Evolutionary conservation across 2,113 vertebrate species (phyloP).

Genomic region (Psettodes erumei): DNA sequence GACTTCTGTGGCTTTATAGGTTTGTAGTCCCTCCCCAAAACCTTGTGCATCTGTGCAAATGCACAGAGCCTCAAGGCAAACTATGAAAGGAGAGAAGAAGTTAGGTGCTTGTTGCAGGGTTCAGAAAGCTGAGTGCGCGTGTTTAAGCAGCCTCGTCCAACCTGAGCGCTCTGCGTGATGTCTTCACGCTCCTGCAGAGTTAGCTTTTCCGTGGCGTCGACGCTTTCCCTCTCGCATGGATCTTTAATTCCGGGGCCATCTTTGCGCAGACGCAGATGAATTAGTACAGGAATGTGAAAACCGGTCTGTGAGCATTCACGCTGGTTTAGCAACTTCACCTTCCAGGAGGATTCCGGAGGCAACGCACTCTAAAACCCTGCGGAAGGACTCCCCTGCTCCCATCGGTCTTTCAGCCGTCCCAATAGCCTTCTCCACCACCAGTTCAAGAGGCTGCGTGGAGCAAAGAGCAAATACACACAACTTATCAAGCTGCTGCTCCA

Average conservation of each 20-base stretch:
- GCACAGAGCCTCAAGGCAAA: slow-evolving; percentile 92
- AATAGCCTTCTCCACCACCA: slow-evolving; percentile 95
- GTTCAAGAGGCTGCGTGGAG: slow-evolving; percentile 87
- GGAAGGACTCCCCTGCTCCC: slow-evolving; percentile 92
- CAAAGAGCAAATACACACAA: slow-evolving; percentile 1
- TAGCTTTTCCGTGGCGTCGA: slow-evolving; percentile 88
- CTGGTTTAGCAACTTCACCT: slow-evolving; percentile 76
- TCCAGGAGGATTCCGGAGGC: slow-evolving; percentile 95
- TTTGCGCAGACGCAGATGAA: slow-evolving; percentile 42
- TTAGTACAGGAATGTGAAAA: not conserved
- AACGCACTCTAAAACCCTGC: slow-evolving; percentile 93
- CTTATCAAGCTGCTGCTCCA: not conserved
- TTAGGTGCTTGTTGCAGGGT: not conserved
- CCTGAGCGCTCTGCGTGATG: slow-evolving; percentile 96
- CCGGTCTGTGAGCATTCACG: not conserved
- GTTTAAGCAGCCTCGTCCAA: slow-evolving; percentile 21
- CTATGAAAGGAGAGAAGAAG: slow-evolving; percentile 71
- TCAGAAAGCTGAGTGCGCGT: not conserved
- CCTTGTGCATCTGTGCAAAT: slow-evolving; percentile 94
- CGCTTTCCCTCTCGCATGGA: slow-evolving; percentile 93
- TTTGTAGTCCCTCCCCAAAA: slow-evolving; percentile 92
- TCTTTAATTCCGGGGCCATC: slow-evolving; percentile 93
- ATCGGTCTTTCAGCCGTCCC: slow-evolving; percentile 91
- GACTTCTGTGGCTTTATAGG: slow-evolving; percentile 87
- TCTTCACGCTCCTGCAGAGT: slow-evolving; percentile 93